phyloP scores from a whole-genome alignment of 1,140 invertebrate genomes.

The Drosophila grimshawi region DNA sequence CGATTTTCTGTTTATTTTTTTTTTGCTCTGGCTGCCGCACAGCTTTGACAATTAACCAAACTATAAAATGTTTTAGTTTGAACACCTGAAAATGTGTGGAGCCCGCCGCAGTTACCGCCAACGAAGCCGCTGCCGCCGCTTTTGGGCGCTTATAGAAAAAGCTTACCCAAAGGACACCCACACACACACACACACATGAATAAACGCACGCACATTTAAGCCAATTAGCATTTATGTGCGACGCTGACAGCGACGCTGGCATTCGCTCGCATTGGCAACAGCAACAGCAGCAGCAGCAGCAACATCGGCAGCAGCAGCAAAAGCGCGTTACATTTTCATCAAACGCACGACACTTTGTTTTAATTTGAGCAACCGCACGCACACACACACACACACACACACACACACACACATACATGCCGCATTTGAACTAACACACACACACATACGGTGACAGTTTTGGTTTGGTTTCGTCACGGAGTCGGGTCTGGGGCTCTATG shows the following conservation, averaged over 20 bases:
- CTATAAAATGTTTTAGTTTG: slow-evolving; percentile 83
- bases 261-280: slow-evolving; percentile 24
- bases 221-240: slow-evolving; percentile 83
- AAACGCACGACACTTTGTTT: slow-evolving; percentile 83
- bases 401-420: slow-evolving; percentile 23
- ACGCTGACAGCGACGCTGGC: slow-evolving; percentile 37
- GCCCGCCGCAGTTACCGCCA: slow-evolving; percentile 18
- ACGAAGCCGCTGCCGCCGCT: slow-evolving; percentile 7
- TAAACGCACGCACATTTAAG: slow-evolving; percentile 65
- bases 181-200: slow-evolving; percentile 31
- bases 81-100: slow-evolving; percentile 65
- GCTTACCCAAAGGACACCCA: slow-evolving; percentile 50
- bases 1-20: slow-evolving; percentile 10
- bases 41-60: slow-evolving; percentile 81
- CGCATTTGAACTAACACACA: slow-evolving; percentile 31
- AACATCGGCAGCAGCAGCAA: slow-evolving; percentile 24
- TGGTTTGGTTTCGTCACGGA: slow-evolving; percentile 78
- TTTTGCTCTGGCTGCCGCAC: slow-evolving; percentile 46
- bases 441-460: slow-evolving; percentile 60
- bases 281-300: slow-evolving; percentile 43
- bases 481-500: slow-evolving; percentile 24
- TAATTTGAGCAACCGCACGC: slow-evolving; percentile 80
- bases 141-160: slow-evolving; percentile 31
- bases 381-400: slow-evolving; percentile 48
- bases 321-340: slow-evolving; percentile 83